phyloP scores from a whole-genome alignment of 2,113 vertebrate genomes.

The Puma concolor region DNA sequence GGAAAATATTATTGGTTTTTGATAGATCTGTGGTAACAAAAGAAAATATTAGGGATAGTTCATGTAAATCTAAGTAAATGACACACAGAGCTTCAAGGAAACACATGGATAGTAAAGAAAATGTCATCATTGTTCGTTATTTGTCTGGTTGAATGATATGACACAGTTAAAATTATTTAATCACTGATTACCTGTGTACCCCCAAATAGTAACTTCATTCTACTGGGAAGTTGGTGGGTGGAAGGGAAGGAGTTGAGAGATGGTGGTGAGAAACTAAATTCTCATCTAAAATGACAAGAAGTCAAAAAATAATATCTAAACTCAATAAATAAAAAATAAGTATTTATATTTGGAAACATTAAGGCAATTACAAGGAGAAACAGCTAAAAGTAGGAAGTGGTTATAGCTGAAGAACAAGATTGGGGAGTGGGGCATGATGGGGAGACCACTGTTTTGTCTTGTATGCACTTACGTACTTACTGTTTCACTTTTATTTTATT shows the following conservation, averaged over 20 bases:
- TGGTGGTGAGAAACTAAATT: not conserved
- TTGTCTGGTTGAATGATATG: not conserved
- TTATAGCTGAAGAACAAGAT: not conserved
- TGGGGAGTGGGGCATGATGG: not conserved
- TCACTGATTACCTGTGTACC: not conserved
- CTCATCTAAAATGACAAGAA: not conserved
- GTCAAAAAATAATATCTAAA: not conserved
- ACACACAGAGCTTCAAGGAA: not conserved
- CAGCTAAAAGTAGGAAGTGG: not conserved
- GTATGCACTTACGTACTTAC: not conserved
- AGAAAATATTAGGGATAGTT: conserved; percentile 3
- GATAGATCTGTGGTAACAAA: not conserved
- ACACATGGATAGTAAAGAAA: not conserved
- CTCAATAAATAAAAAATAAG: not conserved
- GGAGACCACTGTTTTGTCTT: not conserved
- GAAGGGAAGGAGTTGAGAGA: not conserved
- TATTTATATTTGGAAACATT: not conserved
- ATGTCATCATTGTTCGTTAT: not conserved
- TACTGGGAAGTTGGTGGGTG: not conserved
- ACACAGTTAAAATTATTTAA: not conserved
- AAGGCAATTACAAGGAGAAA: not conserved
- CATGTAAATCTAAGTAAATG: not conserved
- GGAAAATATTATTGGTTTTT: not conserved
- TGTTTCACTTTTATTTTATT: not conserved
- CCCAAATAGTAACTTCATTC: not conserved